Percentiles rank a stretch among this genome's conserved stretches.
Conservation (phyloP, 2,113 vertebrate genomes). For the Axis porcinus region DNA sequence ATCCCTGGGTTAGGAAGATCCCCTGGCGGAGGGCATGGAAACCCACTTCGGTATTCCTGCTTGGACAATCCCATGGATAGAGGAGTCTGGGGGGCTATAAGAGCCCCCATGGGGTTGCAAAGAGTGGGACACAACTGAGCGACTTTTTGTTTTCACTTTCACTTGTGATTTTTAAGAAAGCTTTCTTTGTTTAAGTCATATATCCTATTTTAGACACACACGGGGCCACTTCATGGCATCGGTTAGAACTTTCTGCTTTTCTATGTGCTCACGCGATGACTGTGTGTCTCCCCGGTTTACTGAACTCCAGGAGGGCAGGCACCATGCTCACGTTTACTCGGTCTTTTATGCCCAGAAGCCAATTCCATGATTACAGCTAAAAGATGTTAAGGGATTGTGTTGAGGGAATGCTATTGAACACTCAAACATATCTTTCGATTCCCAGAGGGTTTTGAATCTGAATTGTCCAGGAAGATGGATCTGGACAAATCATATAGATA, state of each 20-base stretch:
- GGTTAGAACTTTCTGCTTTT: background rate
- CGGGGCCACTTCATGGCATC: background rate
- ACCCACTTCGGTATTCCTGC: background rate
- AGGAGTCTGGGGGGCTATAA: background rate
- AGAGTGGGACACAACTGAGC: background rate
- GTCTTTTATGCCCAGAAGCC: background rate
- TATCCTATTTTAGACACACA: background rate
- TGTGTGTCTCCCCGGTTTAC: background rate
- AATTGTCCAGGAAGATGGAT: background rate
- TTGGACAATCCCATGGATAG: background rate
- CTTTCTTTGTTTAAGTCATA: background rate
- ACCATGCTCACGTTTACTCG: background rate
- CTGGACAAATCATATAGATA: background rate
- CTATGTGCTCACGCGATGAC: background rate
- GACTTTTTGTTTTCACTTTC: background rate
- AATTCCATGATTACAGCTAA: background rate
- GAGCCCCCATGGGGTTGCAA: background rate
- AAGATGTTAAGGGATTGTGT: background rate
- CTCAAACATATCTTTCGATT: background rate
- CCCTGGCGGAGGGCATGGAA: background rate
- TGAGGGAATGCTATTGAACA: background rate
- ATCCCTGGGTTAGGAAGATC: background rate
- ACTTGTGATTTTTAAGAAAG: background rate
- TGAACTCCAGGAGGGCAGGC: background rate
- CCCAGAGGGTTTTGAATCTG: background rate